phyloP scores from a whole-genome alignment of 2,113 vertebrate species.

The Mormoops blainvillei region DNA sequence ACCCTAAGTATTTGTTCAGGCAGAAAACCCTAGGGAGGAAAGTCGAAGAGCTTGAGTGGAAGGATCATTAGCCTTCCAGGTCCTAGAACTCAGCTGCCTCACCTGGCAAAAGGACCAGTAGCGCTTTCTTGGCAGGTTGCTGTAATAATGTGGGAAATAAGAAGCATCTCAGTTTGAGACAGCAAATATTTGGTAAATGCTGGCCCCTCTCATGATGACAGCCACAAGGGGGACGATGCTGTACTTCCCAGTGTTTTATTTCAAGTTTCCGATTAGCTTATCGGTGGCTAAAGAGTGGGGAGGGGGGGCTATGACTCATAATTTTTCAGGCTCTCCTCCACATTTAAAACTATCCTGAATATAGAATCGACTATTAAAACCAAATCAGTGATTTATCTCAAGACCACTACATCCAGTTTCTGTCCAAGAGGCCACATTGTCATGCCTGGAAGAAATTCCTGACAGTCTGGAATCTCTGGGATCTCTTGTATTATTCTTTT shows the following conservation, averaged over 20 bases:
- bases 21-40: background rate
- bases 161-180: background rate
- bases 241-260: background rate
- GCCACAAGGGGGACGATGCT: background rate
- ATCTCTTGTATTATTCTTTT: background rate
- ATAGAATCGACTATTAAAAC: background rate
- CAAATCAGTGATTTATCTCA: background rate
- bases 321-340: background rate
- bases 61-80: background rate
- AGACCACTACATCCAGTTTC: background rate
- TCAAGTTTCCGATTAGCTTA: background rate
- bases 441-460: background rate
- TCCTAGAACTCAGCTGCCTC: background rate
- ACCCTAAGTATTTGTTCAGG: background rate
- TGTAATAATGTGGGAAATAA: accelerated
- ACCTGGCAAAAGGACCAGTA: accelerated
- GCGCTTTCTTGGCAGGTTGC: accelerated
- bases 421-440: background rate
- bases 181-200: background rate
- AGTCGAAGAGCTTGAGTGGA: background rate
- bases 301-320: background rate
- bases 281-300: background rate
- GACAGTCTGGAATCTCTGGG: background rate
- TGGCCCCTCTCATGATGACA: background rate
- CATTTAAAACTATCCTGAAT: background rate